Base-by-base conservation (phyloP, 2,797 vertebrate species). In the Cynopterus sphinx region DNA sequence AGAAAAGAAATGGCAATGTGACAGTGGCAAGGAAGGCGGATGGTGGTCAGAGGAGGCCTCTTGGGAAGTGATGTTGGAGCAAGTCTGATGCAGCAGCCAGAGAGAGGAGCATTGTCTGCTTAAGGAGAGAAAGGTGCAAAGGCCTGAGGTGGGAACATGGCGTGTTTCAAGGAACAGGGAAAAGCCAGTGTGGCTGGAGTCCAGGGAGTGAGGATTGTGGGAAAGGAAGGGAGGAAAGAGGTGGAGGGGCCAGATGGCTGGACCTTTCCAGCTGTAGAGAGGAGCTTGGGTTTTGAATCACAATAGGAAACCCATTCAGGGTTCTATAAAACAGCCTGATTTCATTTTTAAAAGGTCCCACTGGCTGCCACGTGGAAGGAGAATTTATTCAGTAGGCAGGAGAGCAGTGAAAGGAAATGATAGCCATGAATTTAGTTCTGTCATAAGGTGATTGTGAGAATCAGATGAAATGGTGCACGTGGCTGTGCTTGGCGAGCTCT, bases 391-490 rank as follows among this genome's bases (percentile, higher is more conserved):
- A 55, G 17, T 1, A 9, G 81, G 59, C n/a, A 51, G 59, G 71
- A 26, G 67, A 74, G 49, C 33, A 3, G 68, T 9, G n/a, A 67
- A 41, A 22, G 22, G 26, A 81, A 6, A 15, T 24, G 59, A 24
- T 16, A 15, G 16, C 4, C 9, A 0, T 41, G 31, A n/a, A 0
- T 1, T 2, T 33, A 8, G 9, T 41, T 53, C 46, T 65, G 12
- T 75, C 16, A 15, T 31, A 9, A 53, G 68, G 24, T 9, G 43
- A 12, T 59, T 3, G 22, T 84, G 22, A 28, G 28, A 77, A 71
- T 61, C 55, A 51, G 5, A 9, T 31, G 46, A 33, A 21, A 24
- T 7, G 61, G 11, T 9, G 36, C 1, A 0, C 0, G 1, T 51
- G 55, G 4, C 59, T 26, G 39, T n/a, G 55, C 84, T 39, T 15